Evolutionary conservation across 2,888 invertebrate species (phyloP), one percentile per base, ranked within the genome.

Genomic region (Lochmaea crataegi): DNA sequence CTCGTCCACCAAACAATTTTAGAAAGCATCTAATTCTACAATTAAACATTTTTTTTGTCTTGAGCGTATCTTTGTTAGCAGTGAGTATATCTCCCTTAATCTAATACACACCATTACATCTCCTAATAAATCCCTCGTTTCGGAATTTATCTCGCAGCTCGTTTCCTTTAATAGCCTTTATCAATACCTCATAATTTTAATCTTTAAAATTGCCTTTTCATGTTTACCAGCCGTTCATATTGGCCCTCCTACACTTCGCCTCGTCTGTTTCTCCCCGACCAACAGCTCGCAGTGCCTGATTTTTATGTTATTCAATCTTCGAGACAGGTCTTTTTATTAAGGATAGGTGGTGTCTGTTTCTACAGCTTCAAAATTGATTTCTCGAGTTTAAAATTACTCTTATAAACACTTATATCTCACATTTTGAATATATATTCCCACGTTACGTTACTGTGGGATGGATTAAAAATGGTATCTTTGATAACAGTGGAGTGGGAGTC

Each of bases 181-280:
- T 70, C 70, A 64, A 65, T 48, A 65, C 64, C 70, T 70, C 71
- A 75, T 78, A 78, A 78, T 77, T 78, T 77, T 74, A 71, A 75
- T 65, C 70, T 73, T 66, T 76, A 67, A 67, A 77, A 78, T 75
- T 75, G 78, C 78, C 75, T 57, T 75, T 78, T 77, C 78, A 77
- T 78, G 78, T 76, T 76, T 75, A 76, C 66, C 73, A 73, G 74
- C 71, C 76, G 74, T 78, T 75, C 65, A 70, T 26, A 65, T 51
- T 65, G 71, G 60, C 58, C 71, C 72, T 75, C 77, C 77, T 65
- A 75, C 77, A 73, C 66, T 75, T 48, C 56, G 32, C 18, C 58
- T n/a, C 61, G 12, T 56, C 41, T 63, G 11, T 41, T 41, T 61
- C 61, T 38, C 41, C 10, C 18, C 61, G 32, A 58, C 57, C 41